Evolutionary conservation across 2,888 invertebrate genomes (phyloP).

Genomic region (Pristionchus exspectatus): DNA sequence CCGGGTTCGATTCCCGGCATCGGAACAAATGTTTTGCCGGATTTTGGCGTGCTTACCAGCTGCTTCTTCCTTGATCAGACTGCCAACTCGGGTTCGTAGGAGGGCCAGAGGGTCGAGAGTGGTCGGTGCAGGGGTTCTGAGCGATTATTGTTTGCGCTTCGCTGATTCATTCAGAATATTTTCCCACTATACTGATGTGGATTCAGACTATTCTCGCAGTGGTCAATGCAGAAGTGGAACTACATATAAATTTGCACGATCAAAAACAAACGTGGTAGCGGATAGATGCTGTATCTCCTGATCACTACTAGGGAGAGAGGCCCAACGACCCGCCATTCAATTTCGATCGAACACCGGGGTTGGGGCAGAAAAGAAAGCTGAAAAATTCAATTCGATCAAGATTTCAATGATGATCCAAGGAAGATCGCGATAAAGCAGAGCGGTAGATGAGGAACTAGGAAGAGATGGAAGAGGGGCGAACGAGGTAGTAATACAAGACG

Average conservation of each 20-base stretch:
- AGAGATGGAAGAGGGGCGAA: not conserved
- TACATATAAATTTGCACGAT: too few relatives aligned
- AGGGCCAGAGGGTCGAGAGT: constrained; percentile 39
- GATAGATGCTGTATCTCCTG: constrained; percentile 73
- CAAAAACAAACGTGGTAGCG: constrained; percentile 58
- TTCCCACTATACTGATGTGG: not conserved
- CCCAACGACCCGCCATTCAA: constrained; percentile 65
- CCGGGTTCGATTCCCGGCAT: constrained; percentile 66
- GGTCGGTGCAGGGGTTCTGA: constrained; percentile 38
- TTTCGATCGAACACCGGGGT: not conserved
- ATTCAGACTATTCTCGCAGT: not conserved
- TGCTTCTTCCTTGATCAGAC: constrained; percentile 71
- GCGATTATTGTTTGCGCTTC: not conserved
- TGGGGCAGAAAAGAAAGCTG: too few relatives aligned
- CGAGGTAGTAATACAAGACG: constrained; percentile 34
- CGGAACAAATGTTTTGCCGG: constrained; percentile 56
- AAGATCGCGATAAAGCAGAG: not conserved
- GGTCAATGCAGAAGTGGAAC: not conserved
- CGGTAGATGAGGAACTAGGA: not conserved
- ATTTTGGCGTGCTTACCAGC: constrained; percentile 60
- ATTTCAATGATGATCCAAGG: not conserved
- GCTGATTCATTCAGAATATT: not conserved
- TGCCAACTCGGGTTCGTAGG: constrained; percentile 65
- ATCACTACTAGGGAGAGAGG: constrained; percentile 71
- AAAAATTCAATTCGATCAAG: not conserved